Base-by-base conservation (phyloP, 92 coral and sea anemone genomes). In the Paramuricea clavata region DNA sequence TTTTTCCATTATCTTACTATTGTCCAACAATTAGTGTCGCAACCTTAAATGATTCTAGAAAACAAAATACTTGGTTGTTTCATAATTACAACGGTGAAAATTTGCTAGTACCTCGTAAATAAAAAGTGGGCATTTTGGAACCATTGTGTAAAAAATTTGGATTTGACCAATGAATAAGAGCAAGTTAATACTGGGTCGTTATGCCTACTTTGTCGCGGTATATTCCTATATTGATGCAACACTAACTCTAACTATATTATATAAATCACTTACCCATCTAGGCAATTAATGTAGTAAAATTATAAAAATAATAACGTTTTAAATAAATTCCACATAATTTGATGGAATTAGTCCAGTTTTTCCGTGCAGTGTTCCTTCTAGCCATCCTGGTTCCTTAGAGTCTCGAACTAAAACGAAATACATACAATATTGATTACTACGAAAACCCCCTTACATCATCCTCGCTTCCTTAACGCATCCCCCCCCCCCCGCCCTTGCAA, bases 321-420 rank as follows among this genome's bases (percentile, higher is more conserved):
- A 79, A 60, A 91, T 72, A 59, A 83, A 85, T 78, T 97, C 99
- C 33, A 94, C 99, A 52, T 97, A 97, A 85, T 97, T 97, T 64
- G 92, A 93, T 0, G 99, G 99, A 31, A 97, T 68, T 49, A 97
- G 94, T 54, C 98, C 99, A 27, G 99, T 94, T 79, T 94, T 93
- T 3, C 99, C 99, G 36, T 93, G 91, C 78, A 94, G 81, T 1
- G 99, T 97, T 52, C 99, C 99, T 77, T 97, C 98, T 17, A 97
- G 60, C 99, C 99, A 97, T 12, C 99, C 99, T 15, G 99, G 99
- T 70, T 97, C 99, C 83, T 93, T 94, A 2, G 99, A 97, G 16
- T 92, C 97, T 25, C 99, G 99, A 78, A 97, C 99, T 97, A 81
- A 34, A 41, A 50, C n/a, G 78, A 23, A 83, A 73, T 42, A 30